Evolutionary conservation across 2,113 vertebrate species (phyloP).

Genomic region (Ranitomeya variabilis): DNA sequence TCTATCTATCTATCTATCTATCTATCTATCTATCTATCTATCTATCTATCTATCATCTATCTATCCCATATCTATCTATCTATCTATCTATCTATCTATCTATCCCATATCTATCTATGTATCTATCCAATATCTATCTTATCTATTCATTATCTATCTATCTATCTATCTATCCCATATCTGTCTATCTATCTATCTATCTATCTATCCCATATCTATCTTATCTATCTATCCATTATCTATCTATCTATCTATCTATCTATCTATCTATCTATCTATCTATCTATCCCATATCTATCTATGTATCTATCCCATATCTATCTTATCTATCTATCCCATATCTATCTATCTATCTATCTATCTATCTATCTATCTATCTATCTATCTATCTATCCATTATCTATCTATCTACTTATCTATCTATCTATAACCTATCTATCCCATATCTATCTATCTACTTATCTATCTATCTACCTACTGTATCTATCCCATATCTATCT

Average conservation of each 20-base stretch:
- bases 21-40: not conserved
- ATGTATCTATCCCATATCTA: not conserved
- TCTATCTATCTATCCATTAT: not conserved
- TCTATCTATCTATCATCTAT: conserved; percentile 8
- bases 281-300: not conserved
- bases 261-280: not conserved
- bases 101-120: not conserved
- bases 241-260: not conserved
- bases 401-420: no score
- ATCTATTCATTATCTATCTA: not conserved
- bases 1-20: not conserved
- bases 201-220: not conserved
- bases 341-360: not conserved
- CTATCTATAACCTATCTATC: no score
- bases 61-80: not conserved
- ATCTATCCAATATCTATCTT: conserved; percentile 3
- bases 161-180: not conserved
- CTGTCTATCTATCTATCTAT: not conserved
- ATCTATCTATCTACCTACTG: no score
- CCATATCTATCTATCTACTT: not conserved
- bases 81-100: not conserved
- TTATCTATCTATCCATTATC: not conserved
- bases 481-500: no score
- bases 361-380: not conserved
- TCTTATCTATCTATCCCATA: not conserved